A percentile compares a stretch with the other conserved stretches of the same genome.
Evolutionary conservation across 2,888 invertebrate genomes (phyloP).

Genomic region (Folsomia candida): DNA sequence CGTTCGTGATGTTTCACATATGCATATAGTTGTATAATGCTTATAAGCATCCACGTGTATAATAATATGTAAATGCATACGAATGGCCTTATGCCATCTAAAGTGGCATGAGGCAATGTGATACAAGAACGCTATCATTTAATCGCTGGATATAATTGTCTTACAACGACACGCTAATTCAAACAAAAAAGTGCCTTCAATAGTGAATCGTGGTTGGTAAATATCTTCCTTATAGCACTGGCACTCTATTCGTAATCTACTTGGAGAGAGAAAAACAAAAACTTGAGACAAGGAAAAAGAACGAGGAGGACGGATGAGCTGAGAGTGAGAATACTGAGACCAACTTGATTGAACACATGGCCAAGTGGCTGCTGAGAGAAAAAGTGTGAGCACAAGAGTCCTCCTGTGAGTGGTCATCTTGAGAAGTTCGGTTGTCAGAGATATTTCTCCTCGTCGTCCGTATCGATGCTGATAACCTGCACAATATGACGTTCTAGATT

Average conservation of each 20-base stretch:
- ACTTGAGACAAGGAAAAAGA: not conserved
- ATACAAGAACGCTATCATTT: too few species aligned
- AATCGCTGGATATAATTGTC: too few species aligned
- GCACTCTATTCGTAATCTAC: too few species aligned
- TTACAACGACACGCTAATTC: too few species aligned
- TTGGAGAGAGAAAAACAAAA: not conserved
- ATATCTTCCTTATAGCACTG: too few species aligned
- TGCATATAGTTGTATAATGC: not conserved
- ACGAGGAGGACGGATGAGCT: not conserved
- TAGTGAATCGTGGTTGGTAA: too few species aligned
- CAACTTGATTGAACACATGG: constrained; percentile 27
- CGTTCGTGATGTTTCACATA: not conserved
- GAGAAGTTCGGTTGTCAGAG: not conserved
- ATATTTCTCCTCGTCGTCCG: not conserved
- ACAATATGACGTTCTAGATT: not conserved
- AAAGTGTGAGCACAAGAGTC: constrained; percentile 8
- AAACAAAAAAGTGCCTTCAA: too few species aligned
- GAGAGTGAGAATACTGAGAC: not conserved
- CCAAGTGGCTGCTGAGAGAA: constrained; percentile 10
- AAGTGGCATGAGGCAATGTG: too few species aligned
- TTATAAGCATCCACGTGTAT: not conserved
- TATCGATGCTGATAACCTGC: not conserved
- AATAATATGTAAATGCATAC: not conserved
- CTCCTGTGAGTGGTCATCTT: not conserved
- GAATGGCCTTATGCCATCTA: too few species aligned